phyloP scores from a whole-genome alignment of 2,888 invertebrate genomes.

The Idaea aversata region DNA sequence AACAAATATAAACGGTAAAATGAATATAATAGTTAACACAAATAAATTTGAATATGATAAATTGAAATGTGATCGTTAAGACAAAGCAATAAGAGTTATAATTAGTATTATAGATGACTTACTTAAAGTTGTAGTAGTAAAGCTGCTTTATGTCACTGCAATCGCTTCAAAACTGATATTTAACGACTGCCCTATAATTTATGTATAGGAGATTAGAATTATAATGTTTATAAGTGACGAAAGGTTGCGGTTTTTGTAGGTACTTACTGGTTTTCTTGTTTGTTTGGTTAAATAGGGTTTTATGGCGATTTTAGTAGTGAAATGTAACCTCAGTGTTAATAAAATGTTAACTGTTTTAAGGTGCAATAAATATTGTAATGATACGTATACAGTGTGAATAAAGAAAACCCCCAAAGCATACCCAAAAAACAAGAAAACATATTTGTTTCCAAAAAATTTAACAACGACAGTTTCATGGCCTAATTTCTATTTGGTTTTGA shows the following conservation, averaged over 20 bases:
- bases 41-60: conserved; percentile 13
- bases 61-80: conserved; percentile 37
- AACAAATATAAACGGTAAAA: conserved; percentile 23
- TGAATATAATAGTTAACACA: conserved; percentile 39
- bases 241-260: conserved; percentile 46
- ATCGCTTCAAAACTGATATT: conserved; percentile 70
- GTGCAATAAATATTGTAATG: neutral
- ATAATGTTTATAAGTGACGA: conserved; percentile 59
- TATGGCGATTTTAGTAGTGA: conserved; percentile 12
- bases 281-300: conserved; percentile 30
- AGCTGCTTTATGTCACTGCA: conserved; percentile 67
- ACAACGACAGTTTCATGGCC: too few species aligned
- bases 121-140: conserved; percentile 47
- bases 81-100: conserved; percentile 31
- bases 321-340: neutral
- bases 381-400: too few species aligned
- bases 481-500: too few species aligned
- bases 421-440: too few species aligned
- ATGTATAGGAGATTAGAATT: conserved; percentile 68
- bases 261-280: conserved; percentile 32
- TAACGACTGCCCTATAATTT: conserved; percentile 68
- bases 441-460: too few species aligned
- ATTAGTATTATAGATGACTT: conserved; percentile 24
- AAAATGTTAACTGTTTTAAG: neutral
- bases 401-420: too few species aligned